Base-by-base conservation (phyloP, 2,797 vertebrate species). In the Odontamblyopus lacepedii region DNA sequence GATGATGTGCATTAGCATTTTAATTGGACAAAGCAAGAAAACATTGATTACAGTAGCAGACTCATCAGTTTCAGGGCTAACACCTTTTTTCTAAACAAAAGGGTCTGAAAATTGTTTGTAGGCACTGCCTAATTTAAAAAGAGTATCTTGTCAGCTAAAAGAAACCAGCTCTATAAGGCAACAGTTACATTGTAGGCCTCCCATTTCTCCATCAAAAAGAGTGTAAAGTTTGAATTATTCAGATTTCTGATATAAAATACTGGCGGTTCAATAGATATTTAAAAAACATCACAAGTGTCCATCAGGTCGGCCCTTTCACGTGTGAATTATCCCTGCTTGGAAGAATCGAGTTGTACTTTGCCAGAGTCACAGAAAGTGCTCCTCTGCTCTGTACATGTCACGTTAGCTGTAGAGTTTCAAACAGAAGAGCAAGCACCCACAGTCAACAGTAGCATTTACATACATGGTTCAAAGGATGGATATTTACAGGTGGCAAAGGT, bases 11-110 rank as follows among this genome's bases (percentile, higher is more conserved):
- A 92, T 91, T 81, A 92, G 91, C 90, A 92, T 92, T 93, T 93
- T 93, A 93, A 93, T 93, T 89, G 88, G 88, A 93, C 91, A 94
- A 94, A 92, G 92, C 91, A 94, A 91, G 90, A 92, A 92, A 91
- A 92, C 85, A 91, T 91, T 86, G 90, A 90, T 91, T 92, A 93
- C 89, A 93, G 91, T 91, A 93, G 93, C 91, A 93, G 92, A 92
- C 88, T 92, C 90, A 87, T 90, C 89, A 85, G 85, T 92, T 91
- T 88, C 87, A 86, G 88, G 88, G 89, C 84, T 80, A 90, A 92
- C 91, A 87, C 86, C 91, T 91, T 86, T 89, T 48, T 53, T 53
- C 87, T 82, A 89, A 90, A 89, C 84, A 89, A 91, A 88, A 85
- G 78, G 87, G 85, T 89, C 75, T 89, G 87, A 90, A 92, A 91